Evolutionary conservation across 2,797 vertebrate species (phyloP).

Genomic region (Tenualosa thibaudeaui): DNA sequence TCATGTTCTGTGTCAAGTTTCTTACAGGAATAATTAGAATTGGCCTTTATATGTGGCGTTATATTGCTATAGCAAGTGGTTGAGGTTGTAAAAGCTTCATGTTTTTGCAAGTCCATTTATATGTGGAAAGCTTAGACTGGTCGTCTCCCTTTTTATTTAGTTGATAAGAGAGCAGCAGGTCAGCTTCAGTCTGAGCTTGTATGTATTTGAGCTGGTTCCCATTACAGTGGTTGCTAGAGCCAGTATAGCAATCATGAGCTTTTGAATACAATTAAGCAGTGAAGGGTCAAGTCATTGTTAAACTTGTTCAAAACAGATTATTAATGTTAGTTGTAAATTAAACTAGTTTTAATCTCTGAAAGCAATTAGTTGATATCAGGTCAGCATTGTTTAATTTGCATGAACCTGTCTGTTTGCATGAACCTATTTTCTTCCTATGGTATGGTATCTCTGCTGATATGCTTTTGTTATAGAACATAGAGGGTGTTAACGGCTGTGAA

Average conservation of each 20-base stretch:
- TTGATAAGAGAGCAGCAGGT: background rate
- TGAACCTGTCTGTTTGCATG: background rate
- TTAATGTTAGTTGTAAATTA: background rate
- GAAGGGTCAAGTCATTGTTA: too few relatives aligned
- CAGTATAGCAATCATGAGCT: background rate
- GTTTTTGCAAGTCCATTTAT: background rate
- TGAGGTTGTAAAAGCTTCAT: background rate
- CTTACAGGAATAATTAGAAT: background rate
- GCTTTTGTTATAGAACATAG: background rate
- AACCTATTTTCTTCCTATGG: background rate
- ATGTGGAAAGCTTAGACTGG: background rate
- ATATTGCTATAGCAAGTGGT: background rate
- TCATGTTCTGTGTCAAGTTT: background rate
- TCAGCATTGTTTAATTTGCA: background rate
- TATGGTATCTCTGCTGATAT: background rate
- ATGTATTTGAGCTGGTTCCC: background rate
- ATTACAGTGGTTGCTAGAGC: background rate
- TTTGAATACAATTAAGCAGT: background rate
- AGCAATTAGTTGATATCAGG: background rate
- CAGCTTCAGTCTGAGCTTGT: background rate
- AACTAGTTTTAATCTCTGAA: background rate
- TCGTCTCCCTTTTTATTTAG: too few relatives aligned
- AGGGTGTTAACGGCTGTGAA: background rate
- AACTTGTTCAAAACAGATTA: too few relatives aligned
- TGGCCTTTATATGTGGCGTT: background rate